Evolutionary conservation across 2,797 vertebrate genomes (phyloP).

Genomic region (Fratercula arctica): DNA sequence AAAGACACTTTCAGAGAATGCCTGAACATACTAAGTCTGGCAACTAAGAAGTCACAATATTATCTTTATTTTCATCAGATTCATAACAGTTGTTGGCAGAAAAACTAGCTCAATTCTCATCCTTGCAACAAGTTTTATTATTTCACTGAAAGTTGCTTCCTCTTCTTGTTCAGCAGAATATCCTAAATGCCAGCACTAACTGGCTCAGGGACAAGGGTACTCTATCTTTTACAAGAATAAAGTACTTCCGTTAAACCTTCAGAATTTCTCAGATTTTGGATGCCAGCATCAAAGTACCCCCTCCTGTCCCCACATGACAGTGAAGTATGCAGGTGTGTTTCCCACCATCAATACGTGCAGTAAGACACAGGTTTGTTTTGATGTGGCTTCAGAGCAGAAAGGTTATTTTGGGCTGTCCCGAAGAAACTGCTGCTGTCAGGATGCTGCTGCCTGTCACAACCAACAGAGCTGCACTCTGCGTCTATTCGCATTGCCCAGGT

Average conservation of each 20-base stretch:
- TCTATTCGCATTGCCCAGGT: background rate
- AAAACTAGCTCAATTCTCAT: background rate
- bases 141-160: background rate
- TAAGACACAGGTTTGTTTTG: background rate
- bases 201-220: background rate
- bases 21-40: background rate
- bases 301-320: background rate
- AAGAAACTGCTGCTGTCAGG: background rate
- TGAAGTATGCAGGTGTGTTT: background rate
- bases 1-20: background rate
- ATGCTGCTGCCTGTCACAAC: background rate
- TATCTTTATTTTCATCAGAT: background rate
- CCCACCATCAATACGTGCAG: background rate
- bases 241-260: background rate
- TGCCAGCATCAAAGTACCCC: background rate
- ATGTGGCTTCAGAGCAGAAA: background rate
- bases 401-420: background rate
- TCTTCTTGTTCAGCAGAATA: background rate
- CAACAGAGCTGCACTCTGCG: background rate
- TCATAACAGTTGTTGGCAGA: background rate
- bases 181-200: background rate
- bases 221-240: background rate
- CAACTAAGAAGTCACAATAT: background rate
- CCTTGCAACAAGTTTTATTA: background rate
- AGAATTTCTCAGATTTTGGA: background rate